Percentiles rank a stretch among this genome's conserved stretches.
Conservation (phyloP, 2,888 invertebrate species). For the Drosophila robusta region DNA sequence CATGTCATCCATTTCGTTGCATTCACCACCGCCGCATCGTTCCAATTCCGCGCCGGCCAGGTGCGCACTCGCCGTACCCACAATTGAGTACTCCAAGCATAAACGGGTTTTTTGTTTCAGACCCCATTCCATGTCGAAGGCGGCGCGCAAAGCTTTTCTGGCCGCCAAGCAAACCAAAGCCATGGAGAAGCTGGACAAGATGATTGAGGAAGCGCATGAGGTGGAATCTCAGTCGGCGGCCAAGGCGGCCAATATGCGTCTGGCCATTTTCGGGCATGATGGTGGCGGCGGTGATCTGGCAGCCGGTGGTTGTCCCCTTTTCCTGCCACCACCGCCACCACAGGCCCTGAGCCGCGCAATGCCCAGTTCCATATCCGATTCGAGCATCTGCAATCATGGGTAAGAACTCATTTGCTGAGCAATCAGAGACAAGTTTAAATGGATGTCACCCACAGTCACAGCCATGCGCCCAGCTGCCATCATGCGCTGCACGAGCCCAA, state of each 20-base stretch:
- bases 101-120: conserved; percentile 15
- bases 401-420: conserved; percentile 38
- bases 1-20: conserved; percentile 72
- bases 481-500: conserved; percentile 77
- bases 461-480: conserved; percentile 70
- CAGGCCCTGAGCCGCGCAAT: conserved; percentile 53
- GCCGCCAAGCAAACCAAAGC: conserved; percentile 84
- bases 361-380: conserved; percentile 83
- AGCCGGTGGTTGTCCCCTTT: conserved; percentile 77
- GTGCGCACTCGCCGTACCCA: conserved; percentile 14
- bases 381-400: conserved; percentile 83
- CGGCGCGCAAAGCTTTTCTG: conserved; percentile 82
- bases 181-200: conserved; percentile 85
- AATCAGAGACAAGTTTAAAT: not conserved
- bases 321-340: conserved; percentile 77
- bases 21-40: conserved; percentile 77
- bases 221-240: conserved; percentile 81
- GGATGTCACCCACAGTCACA: conserved; percentile 42
- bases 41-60: conserved; percentile 75
- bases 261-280: conserved; percentile 67
- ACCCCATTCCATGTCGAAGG: conserved; percentile 80
- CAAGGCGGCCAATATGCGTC: conserved; percentile 75
- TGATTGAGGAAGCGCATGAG: conserved; percentile 85
- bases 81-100: not conserved
- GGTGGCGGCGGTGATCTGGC: conserved; percentile 48